Conservation (phyloP, 1,140 invertebrate species). For the Psix sp. region DNA sequence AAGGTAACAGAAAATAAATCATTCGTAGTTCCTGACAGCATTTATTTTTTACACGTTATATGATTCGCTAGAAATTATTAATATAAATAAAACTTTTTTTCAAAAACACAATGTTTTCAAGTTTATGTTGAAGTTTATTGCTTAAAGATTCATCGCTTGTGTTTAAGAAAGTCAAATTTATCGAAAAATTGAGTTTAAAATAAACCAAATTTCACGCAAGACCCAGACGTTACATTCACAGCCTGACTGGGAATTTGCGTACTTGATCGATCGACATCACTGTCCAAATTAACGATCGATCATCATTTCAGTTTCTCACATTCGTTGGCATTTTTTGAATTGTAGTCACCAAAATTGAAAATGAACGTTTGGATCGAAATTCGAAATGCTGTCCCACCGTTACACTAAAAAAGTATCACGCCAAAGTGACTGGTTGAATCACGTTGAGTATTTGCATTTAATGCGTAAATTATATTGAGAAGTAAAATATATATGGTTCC, state of each 20-base stretch:
- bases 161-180: slow-evolving; percentile 57
- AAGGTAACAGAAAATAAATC: slow-evolving; percentile 5
- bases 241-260: slow-evolving; percentile 73
- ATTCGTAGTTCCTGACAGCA: slow-evolving; percentile 1
- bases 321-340: slow-evolving; percentile 33
- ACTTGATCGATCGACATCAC: slow-evolving; percentile 36
- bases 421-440: slow-evolving; percentile 30
- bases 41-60: too few species aligned
- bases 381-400: slow-evolving; percentile 12
- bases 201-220: slow-evolving; percentile 64
- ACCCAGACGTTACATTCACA: slow-evolving; percentile 77
- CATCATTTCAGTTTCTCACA: slow-evolving; percentile 14
- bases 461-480: slow-evolving; percentile 36
- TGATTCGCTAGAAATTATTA: too few species aligned
- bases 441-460: slow-evolving; percentile 35
- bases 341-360: slow-evolving; percentile 45
- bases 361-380: slow-evolving; percentile 52
- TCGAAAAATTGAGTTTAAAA: slow-evolving; percentile 53
- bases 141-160: slow-evolving; percentile 37
- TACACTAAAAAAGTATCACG: slow-evolving; percentile 16
- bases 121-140: slow-evolving; percentile 16
- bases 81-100: slow-evolving; percentile 15
- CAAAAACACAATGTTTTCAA: too few species aligned
- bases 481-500: slow-evolving; percentile 29
- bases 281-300: slow-evolving; percentile 16